These are phyloP conservation scores for Papilio machaon DNA, from an alignment of 1,140 invertebrate species.

Conservation along the genomic window DNA sequence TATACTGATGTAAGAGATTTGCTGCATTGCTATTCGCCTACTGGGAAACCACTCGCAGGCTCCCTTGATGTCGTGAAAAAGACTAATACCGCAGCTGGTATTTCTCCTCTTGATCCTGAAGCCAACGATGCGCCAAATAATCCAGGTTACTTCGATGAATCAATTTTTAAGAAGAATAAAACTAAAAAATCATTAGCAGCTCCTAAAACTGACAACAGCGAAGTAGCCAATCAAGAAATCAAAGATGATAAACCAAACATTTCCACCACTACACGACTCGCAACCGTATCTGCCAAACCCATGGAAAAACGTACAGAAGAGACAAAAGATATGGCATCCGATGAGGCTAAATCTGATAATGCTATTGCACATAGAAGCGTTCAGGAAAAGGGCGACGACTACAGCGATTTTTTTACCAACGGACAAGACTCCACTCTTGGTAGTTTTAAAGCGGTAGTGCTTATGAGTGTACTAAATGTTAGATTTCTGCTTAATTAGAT, in stretches of 20 bases:
- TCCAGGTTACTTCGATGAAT: constrained; percentile 1
- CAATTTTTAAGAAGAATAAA: constrained; percentile 26
- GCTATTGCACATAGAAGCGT: constrained; percentile 67
- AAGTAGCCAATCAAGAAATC: constrained; percentile 35
- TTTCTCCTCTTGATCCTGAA: neutral
- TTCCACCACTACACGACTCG: constrained; percentile 66
- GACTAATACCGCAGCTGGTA: neutral
- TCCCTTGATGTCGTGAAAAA: neutral
- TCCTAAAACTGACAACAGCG: constrained; percentile 1
- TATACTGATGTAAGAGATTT: constrained; percentile 70
- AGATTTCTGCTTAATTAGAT: constrained; percentile 41
- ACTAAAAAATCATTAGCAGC: constrained; percentile 16
- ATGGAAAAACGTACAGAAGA: constrained; percentile 54
- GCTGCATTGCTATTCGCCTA: constrained; percentile 59
- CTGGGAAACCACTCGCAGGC: constrained; percentile 36
- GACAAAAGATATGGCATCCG: constrained; percentile 66
- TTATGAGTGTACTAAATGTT: constrained; percentile 43
- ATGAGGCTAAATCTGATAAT: constrained; percentile 68
- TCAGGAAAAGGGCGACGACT: constrained; percentile 50
- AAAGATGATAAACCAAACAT: constrained; percentile 43
- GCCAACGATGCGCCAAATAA: neutral
- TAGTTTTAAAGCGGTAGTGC: constrained; percentile 52
- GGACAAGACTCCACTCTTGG: constrained; percentile 42
- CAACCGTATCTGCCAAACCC: constrained; percentile 72
- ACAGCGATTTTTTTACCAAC: constrained; percentile 37